Base-by-base conservation (phyloP, 2,797 vertebrate species). In the Labroides dimidiatus region DNA sequence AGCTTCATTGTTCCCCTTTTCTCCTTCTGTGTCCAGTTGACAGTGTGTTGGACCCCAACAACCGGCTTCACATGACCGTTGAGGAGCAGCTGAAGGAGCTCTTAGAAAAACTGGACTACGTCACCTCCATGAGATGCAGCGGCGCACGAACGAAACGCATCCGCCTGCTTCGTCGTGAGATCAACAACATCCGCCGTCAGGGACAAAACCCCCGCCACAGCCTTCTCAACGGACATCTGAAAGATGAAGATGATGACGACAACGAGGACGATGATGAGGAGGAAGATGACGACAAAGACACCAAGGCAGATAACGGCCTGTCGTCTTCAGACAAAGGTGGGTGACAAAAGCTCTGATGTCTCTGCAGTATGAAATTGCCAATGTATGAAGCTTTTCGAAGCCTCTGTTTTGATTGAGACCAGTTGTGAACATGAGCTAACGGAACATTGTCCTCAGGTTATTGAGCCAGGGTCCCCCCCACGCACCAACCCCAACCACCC, bases 31-130 rank as follows among this genome's bases (percentile, higher is more conserved):
- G 33, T 61, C 30, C 93, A 99, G 98, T 99, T 90, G 98, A 99
- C 92, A 95, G 96, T 61, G 85, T 99, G 75, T 93, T 99, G 65
- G 85, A 94, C 61, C 95, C 96, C 0, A 96, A 96, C 78, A 99
- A 98, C 84, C 93, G 98, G 14, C 94, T 96, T 54, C 97, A 99
- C 69, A 94, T 99, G 87, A 95, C 94, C 0, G 90, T 95, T 67
- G 96, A 99, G 75, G 95, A 92, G 1, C 97, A 99, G 87, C 92
- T 99, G 84, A 98, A 98, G 88, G 96, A 96, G 86, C 93, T 99
- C 78, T 87, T 99, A 56, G 97, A 99, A 86, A 98, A 98, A 85
- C 86, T 99, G 80, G 97, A 99, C 90, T 89, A 96, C 43, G 96
- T 98, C 81, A 94, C 93, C 39, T 91, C 94, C 77, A 95, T 97